These are phyloP conservation scores for Stenodera caucasica DNA, from an alignment of 2,888 invertebrate species.

Conservation along the genomic window DNA sequence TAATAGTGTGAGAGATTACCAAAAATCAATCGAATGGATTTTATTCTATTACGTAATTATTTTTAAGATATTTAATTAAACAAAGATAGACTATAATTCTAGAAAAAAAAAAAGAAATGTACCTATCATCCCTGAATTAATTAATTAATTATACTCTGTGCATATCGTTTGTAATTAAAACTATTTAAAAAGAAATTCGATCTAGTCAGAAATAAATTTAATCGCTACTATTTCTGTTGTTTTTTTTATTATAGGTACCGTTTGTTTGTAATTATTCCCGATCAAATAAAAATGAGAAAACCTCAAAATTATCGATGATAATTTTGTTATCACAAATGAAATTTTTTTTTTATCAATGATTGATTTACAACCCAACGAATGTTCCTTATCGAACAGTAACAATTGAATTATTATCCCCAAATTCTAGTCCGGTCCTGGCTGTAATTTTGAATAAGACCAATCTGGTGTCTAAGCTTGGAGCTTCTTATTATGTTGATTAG, in stretches of 20 bases:
- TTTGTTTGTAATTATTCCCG: too few species aligned
- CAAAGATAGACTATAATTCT: constrained; percentile 44
- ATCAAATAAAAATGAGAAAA: too few species aligned
- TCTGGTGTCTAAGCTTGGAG: too few species aligned
- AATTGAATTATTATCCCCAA: too few species aligned
- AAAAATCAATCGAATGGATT: background rate
- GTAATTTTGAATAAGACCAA: too few species aligned
- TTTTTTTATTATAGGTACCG: background rate
- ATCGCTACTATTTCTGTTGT: constrained; percentile 38
- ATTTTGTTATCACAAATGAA: background rate
- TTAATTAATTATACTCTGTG: constrained; percentile 53
- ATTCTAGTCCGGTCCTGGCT: too few species aligned
- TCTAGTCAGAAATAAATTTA: constrained; percentile 69
- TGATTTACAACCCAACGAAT: background rate
- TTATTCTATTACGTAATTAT: constrained; percentile 28
- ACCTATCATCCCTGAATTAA: constrained; percentile 45
- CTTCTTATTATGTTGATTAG: too few species aligned
- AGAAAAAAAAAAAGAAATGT: constrained; percentile 39
- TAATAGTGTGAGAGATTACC: constrained; percentile 2
- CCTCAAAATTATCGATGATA: too few species aligned
- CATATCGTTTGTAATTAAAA: constrained; percentile 64
- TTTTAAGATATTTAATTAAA: constrained; percentile 47
- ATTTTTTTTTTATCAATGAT: background rate
- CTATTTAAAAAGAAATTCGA: background rate
- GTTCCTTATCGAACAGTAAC: background rate